Base-by-base conservation (phyloP, 1,140 invertebrate species). In the Bombus consobrinus region DNA sequence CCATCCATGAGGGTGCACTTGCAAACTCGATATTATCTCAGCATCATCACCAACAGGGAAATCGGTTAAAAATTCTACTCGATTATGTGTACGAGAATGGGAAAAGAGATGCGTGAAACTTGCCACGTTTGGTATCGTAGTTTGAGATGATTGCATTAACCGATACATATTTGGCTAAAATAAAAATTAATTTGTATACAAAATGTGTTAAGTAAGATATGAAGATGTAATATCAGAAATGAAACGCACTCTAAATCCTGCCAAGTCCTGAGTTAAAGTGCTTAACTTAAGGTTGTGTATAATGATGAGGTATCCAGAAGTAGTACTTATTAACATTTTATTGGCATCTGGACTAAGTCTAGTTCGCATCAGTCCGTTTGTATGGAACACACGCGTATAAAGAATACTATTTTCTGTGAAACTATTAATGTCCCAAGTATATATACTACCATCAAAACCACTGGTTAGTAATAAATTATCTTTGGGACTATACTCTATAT, bases 371-470 rank as follows among this genome's bases (percentile, higher is more conserved):
- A 99, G 93, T 3, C 98, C 98, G 88, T 97, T 97, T 32, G 97
- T 97, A 89, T 97, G 96, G 93, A 99, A 98, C 6, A 99, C 97
- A 92, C 97, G 96, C 89, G 98, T 97, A 92, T 97, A 98, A 9
- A 97, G 95, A 89, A 97, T 96, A 88, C 97, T 97, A 90, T 96
- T 97, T 92, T 98, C 98, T 41, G 97, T 97, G 92, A 96, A 96
- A 89, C 96, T 98, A 94, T 99, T 98, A 41, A 99, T 98, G 93
- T 99, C 98, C 98, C 98, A 99, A 4, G 98, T 98, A 92, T 98
- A 98, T 94, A 99, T 98, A 89, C 97, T 98, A 28, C 98, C 98
- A 95, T 99, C 98, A 94, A 99, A 98, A 12, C 98, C 98, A 59
- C 98, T 99, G 6, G 98, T 98, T 5, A 99, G 96, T 39, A 99